phyloP scores from a whole-genome alignment of 2,113 vertebrate species.

The Corythornis vintsioides region DNA sequence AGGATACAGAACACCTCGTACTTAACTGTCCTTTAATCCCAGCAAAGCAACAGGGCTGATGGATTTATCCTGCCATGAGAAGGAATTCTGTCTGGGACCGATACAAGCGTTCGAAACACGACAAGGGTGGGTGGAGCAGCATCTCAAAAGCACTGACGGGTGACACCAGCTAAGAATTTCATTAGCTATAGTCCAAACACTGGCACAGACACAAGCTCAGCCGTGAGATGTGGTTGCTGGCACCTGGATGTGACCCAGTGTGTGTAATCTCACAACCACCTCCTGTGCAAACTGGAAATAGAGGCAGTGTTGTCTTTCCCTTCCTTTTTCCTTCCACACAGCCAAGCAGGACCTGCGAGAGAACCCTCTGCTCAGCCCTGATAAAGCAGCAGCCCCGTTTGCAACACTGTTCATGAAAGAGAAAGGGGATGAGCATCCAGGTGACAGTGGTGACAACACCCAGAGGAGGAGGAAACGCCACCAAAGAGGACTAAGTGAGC shows the following conservation, averaged over 20 bases:
- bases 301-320: not conserved
- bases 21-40: not conserved
- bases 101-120: not conserved
- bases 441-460: not conserved
- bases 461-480: not conserved
- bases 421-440: not conserved
- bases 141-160: accelerated
- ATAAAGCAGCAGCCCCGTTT: not conserved
- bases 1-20: not conserved
- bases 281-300: not conserved
- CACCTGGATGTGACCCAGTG: not conserved
- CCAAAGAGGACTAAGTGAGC: not conserved
- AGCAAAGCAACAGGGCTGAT: not conserved
- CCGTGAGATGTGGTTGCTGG: not conserved
- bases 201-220: not conserved
- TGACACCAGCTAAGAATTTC: not conserved
- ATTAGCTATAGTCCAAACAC: not conserved
- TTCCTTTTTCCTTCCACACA: not conserved
- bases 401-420: not conserved
- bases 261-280: not conserved
- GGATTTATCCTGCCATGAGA: not conserved
- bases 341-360: not conserved
- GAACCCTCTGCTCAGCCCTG: not conserved
- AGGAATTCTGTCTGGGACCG: not conserved
- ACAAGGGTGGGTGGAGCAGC: not conserved